phyloP scores from a whole-genome alignment of 1,140 invertebrate genomes.

The Drosophila paulistorum region DNA sequence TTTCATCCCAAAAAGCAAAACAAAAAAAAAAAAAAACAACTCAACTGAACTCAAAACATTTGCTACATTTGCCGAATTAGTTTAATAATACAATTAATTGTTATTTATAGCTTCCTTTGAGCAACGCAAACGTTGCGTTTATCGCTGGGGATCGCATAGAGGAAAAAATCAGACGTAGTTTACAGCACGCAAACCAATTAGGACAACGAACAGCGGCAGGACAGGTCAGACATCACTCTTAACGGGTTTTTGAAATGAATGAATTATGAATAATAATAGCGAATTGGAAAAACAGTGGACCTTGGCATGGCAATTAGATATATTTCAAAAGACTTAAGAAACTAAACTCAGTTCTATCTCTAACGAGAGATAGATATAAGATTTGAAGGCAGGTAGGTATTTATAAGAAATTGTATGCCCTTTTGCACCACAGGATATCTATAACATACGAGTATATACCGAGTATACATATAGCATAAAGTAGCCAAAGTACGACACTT shows the following conservation, averaged over 20 bases:
- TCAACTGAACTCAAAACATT: neutral
- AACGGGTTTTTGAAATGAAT: slow-evolving; percentile 39
- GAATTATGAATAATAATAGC: slow-evolving; percentile 50
- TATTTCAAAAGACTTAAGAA: neutral
- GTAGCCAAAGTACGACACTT: neutral
- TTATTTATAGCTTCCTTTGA: slow-evolving; percentile 77
- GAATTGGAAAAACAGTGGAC: neutral
- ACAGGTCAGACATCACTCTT: slow-evolving; percentile 23
- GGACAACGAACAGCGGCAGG: neutral
- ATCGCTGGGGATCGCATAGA: slow-evolving; percentile 25
- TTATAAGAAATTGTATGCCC: neutral
- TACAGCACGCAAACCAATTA: slow-evolving; percentile 61
- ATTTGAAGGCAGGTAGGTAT: no score
- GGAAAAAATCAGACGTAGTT: slow-evolving; percentile 53
- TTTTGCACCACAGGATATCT: slow-evolving; percentile 1
- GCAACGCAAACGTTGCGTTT: slow-evolving; percentile 49
- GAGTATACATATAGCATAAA: neutral
- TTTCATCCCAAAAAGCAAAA: slow-evolving; percentile 50
- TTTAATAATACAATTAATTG: slow-evolving; percentile 81
- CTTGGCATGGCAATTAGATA: slow-evolving; percentile 8
- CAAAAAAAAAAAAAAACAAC: neutral
- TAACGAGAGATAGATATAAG: no score
- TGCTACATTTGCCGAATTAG: slow-evolving; percentile 57
- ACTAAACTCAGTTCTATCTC: no score
- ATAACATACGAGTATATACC: neutral